Evolutionary conservation across 2,888 invertebrate genomes (phyloP).

Genomic region (Cosmia trapezina): DNA sequence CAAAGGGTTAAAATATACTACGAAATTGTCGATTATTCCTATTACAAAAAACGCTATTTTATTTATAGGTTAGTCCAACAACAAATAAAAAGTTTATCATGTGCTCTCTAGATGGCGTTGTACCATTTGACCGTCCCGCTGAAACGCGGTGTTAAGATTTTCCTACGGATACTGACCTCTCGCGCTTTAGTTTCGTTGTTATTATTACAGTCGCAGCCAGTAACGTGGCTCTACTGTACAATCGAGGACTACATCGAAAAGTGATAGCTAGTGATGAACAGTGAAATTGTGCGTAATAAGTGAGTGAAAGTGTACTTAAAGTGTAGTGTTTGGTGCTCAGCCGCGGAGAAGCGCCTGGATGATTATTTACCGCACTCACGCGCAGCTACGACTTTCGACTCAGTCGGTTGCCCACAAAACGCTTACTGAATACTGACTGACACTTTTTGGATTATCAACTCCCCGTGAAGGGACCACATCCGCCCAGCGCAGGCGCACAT

Average conservation of each 20-base stretch:
- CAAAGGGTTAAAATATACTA: not conserved
- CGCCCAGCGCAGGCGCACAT: not conserved
- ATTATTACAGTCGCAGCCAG: slow-evolving; percentile 26
- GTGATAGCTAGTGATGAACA: not conserved
- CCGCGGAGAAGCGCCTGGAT: slow-evolving; percentile 16
- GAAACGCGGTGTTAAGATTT: slow-evolving; percentile 59
- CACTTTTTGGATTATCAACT: slow-evolving; percentile 39
- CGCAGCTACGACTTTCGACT: not conserved
- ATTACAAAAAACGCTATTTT: too few relatives aligned
- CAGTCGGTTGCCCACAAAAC: not conserved
- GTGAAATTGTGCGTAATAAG: not conserved
- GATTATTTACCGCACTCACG: not conserved
- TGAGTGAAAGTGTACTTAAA: not conserved
- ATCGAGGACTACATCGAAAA: too few relatives aligned
- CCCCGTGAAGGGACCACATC: too few relatives aligned
- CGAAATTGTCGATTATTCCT: not conserved
- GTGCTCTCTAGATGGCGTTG: slow-evolving; percentile 55
- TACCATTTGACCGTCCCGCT: slow-evolving; percentile 13
- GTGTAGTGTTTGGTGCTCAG: not conserved
- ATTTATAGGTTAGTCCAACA: not conserved
- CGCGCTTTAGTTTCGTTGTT: not conserved
- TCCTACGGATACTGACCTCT: slow-evolving; percentile 29
- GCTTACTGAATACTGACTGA: not conserved
- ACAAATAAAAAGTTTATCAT: slow-evolving; percentile 23
- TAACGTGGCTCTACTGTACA: slow-evolving; percentile 27